These are phyloP conservation scores for Thyatira batis DNA, from an alignment of 2,888 invertebrate species.

Conservation along the genomic window DNA sequence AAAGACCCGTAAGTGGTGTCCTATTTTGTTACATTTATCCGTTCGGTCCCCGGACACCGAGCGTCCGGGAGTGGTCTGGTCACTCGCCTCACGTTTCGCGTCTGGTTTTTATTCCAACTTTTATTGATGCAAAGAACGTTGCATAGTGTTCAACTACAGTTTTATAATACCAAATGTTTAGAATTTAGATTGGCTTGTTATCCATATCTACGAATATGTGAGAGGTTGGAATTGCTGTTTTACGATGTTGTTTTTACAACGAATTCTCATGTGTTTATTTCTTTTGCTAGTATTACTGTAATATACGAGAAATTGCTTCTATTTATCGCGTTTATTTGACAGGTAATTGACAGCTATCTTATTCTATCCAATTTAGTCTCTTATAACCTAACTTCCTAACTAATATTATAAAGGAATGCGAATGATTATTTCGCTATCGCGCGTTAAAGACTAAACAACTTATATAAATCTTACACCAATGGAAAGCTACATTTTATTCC, in stretches of 20 bases:
- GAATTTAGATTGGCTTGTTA: slow-evolving; percentile 1
- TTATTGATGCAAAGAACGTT: slow-evolving; percentile 2
- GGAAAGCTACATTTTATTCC: too few relatives aligned
- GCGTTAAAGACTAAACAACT: too few relatives aligned
- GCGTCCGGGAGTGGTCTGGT: slow-evolving; percentile 47
- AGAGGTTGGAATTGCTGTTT: neutral
- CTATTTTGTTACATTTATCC: slow-evolving; percentile 16
- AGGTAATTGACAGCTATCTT: too few relatives aligned
- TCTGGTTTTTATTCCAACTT: slow-evolving; percentile 15
- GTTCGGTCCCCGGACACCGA: slow-evolving; percentile 18
- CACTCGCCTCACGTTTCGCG: slow-evolving; percentile 23
- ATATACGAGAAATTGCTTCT: too few relatives aligned
- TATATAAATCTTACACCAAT: too few relatives aligned
- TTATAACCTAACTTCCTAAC: too few relatives aligned
- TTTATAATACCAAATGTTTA: slow-evolving; percentile 1
- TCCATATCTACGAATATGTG: neutral
- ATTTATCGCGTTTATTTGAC: too few relatives aligned
- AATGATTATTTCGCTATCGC: too few relatives aligned
- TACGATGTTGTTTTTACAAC: slow-evolving; percentile 17
- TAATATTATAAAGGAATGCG: too few relatives aligned
- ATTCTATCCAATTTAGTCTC: too few relatives aligned
- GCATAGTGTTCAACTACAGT: neutral
- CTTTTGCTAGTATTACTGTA: too few relatives aligned
- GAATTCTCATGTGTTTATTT: slow-evolving; percentile 36
- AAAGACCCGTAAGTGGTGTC: slow-evolving; percentile 3